Evolutionary conservation across 2,888 invertebrate species (phyloP).

Genomic region (Cephalotes varians): DNA sequence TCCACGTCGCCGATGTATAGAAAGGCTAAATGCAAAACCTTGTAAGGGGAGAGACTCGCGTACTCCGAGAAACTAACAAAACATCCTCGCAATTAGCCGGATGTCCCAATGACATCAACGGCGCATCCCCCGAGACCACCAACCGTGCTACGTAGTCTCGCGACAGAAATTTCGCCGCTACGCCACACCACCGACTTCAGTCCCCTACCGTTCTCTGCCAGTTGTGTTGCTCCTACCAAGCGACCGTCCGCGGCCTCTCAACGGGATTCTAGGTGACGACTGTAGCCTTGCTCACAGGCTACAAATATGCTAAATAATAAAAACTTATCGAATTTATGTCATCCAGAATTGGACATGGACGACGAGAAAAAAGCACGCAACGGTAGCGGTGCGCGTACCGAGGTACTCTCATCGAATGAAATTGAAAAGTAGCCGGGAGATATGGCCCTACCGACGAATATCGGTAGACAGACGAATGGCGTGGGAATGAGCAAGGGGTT

Average conservation of each 20-base stretch:
- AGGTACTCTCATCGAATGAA: conserved; percentile 70
- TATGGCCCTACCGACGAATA: conserved; percentile 72
- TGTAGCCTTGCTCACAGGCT: conserved; percentile 22
- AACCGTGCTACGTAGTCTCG: conserved; percentile 58
- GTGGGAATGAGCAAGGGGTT: conserved; percentile 74
- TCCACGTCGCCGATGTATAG: conserved; percentile 72
- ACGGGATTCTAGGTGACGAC: conserved; percentile 54
- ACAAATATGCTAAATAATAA: conserved; percentile 76
- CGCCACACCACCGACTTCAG: conserved; percentile 52
- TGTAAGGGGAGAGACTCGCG: conserved; percentile 81
- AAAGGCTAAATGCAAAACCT: conserved; percentile 85
- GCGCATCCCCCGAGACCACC: conserved; percentile 75
- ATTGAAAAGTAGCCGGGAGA: conserved; percentile 79
- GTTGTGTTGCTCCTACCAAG: conserved; percentile 32
- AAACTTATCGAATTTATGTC: conserved; percentile 79
- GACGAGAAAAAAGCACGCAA: neutral
- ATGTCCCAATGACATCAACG: conserved; percentile 83
- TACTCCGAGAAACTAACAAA: conserved; percentile 82
- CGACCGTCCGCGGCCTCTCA: conserved; percentile 41
- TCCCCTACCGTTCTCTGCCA: conserved; percentile 33
- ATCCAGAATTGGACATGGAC: conserved; percentile 60
- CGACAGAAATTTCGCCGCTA: conserved; percentile 65
- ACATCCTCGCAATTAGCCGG: conserved; percentile 84
- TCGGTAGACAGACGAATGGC: conserved; percentile 72
- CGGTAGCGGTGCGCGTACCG: conserved; percentile 18